A percentile compares a stretch with the other conserved stretches of the same genome.
Conservation (phyloP, 2,113 vertebrate species). For the Rhinoptilus africanus region DNA sequence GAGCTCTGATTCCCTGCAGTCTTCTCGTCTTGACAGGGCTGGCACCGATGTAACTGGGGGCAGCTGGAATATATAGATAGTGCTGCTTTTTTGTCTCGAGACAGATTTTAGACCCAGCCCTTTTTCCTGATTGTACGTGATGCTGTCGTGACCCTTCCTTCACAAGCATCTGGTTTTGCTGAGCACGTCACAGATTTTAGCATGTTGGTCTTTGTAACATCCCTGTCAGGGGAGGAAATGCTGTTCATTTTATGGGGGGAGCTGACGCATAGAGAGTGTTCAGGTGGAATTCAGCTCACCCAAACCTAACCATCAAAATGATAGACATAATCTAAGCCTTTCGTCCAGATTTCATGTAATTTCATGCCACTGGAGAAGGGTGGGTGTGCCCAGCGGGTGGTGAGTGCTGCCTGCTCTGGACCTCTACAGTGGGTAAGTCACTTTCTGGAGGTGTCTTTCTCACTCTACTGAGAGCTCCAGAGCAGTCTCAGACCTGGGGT, state of each 20-base stretch:
- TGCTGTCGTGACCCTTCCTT: background rate
- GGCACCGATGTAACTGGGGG: background rate
- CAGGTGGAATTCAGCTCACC: background rate
- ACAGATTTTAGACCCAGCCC: background rate
- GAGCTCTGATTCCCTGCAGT: background rate
- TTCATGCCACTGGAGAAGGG: background rate
- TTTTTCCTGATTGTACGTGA: background rate
- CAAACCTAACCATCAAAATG: background rate
- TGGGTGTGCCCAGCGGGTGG: background rate
- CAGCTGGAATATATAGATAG: slow-evolving; percentile 2
- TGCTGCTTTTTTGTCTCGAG: background rate
- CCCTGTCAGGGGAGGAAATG: background rate
- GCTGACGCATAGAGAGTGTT: background rate
- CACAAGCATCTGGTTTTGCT: background rate
- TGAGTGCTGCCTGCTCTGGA: background rate
- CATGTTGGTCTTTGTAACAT: background rate
- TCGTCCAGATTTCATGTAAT: background rate
- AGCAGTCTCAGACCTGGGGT: background rate
- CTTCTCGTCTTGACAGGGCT: background rate
- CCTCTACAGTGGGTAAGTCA: background rate
- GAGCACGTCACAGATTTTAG: background rate
- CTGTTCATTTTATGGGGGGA: background rate
- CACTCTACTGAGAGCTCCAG: background rate
- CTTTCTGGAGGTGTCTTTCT: background rate
- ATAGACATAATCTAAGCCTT: background rate